phyloP scores from a whole-genome alignment of 1,140 invertebrate species.

The Drosophila insularis region DNA sequence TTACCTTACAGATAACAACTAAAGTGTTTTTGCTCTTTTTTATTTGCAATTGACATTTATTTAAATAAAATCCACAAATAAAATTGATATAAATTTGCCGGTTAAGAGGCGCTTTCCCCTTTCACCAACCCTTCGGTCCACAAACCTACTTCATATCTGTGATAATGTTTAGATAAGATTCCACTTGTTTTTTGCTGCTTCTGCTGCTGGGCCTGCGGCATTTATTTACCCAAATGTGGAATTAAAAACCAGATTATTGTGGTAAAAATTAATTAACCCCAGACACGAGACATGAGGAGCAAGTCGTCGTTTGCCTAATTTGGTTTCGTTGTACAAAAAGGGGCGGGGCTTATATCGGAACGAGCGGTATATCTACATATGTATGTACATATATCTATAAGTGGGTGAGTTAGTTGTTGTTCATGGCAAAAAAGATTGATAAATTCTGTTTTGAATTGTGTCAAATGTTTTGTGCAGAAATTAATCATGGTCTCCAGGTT shows the following conservation, averaged over 20 bases:
- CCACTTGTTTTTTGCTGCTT: neutral
- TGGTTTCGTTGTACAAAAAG: slow-evolving; percentile 33
- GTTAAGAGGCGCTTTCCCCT: neutral
- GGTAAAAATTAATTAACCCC: slow-evolving; percentile 72
- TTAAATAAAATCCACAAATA: neutral
- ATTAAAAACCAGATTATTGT: slow-evolving; percentile 63
- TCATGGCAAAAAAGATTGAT: slow-evolving; percentile 3
- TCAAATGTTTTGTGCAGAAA: slow-evolving; percentile 34
- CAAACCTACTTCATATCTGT: neutral
- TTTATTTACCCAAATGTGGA: slow-evolving; percentile 57
- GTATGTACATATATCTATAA: neutral
- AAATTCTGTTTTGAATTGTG: slow-evolving; percentile 11
- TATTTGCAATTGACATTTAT: slow-evolving; percentile 3
- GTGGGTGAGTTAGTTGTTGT: neutral
- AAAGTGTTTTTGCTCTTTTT: neutral
- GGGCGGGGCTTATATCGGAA: slow-evolving; percentile 27
- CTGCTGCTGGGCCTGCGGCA: slow-evolving; percentile 1
- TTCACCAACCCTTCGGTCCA: neutral
- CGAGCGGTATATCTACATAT: no score
- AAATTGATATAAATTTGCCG: neutral
- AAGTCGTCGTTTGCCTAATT: slow-evolving; percentile 42
- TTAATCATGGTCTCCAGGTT: slow-evolving; percentile 37
- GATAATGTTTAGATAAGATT: slow-evolving; percentile 48
- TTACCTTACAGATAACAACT: neutral
- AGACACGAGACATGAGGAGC: slow-evolving; percentile 51